Base-by-base conservation (phyloP, 1,140 invertebrate genomes). In the Rhagoletis zephyria region DNA sequence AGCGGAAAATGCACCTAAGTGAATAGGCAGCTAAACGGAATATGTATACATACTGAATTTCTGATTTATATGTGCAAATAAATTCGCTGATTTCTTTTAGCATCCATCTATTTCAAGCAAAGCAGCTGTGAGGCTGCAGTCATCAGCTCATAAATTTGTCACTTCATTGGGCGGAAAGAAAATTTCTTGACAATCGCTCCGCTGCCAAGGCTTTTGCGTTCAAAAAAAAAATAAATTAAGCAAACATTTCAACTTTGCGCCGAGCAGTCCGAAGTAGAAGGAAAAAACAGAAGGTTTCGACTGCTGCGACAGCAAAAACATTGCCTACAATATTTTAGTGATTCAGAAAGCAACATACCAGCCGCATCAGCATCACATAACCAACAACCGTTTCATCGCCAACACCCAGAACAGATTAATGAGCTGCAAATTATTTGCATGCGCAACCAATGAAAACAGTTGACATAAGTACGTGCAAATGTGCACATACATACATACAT, bases 381-480 rank as follows among this genome's bases (percentile, higher is more conserved):
- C 51, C 40, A 42, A 42, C 65, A 70, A 45, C 42, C 4, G 40
- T 12, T 14, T n/a, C 67, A 74, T 74, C 67, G 67, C 45, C 40
- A 45, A 42, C 67, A 74, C 67, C 40, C 67, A 74, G 67, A 48
- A 40, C 81, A 85, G 81, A 85, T 85, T 85, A 85, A 85, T 85
- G 81, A 85, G 81, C 81, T 85, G 81, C 81, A 51, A 85, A 85
- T 61, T 85, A 85, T 85, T 85, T 85, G 81, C 81, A 85, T 61
- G 59, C 59, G 51, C 77, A 59, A 51, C 51, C 67, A 70, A 14
- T 65, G 14, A 45, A 40, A 16, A 40, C 67, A 9, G 10, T 10
- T 56, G 51, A 56, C 51, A 56, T 30, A 30, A 30, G 30, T 30
- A 30, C 30, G 30, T 10, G 51, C 51, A 56, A 56, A 56, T 56